These are phyloP conservation scores for Lepidotrigona ventralis DNA, from an alignment of 1,140 invertebrate species.

Conservation along the genomic window DNA sequence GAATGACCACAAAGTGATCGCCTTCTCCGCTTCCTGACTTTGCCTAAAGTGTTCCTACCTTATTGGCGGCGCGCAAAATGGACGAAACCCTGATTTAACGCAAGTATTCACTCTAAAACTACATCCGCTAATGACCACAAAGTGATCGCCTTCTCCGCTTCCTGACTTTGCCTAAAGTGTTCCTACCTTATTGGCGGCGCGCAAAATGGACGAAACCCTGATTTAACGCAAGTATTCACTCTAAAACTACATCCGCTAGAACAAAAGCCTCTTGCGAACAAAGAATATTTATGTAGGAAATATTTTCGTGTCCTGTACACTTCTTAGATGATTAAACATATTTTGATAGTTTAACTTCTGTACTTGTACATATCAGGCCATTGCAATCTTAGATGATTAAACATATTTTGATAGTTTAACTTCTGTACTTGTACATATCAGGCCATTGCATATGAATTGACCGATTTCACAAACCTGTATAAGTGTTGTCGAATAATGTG, in stretches of 20 bases:
- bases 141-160: constrained; percentile 73
- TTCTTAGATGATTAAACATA: too few species aligned
- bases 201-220: constrained; percentile 15
- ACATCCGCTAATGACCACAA: constrained; percentile 72
- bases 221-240: neutral
- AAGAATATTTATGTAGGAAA: neutral
- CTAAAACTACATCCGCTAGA: neutral
- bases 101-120: neutral
- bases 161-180: constrained; percentile 56
- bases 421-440: neutral
- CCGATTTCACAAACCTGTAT: neutral
- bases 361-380: too few species aligned
- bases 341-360: too few species aligned
- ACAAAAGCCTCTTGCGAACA: neutral
- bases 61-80: constrained; percentile 40
- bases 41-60: constrained; percentile 40
- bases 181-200: constrained; percentile 38
- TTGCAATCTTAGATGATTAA: too few species aligned
- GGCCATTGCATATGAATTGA: neutral
- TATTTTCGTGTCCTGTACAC: neutral
- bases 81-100: neutral
- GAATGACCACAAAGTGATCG: constrained; percentile 75
- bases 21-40: constrained; percentile 67
- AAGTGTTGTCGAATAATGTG: too few species aligned
- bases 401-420: neutral